Percentiles rank a stretch among this genome's conserved stretches.
Conservation (phyloP, 2,797 vertebrate species). For the Huso huso region DNA sequence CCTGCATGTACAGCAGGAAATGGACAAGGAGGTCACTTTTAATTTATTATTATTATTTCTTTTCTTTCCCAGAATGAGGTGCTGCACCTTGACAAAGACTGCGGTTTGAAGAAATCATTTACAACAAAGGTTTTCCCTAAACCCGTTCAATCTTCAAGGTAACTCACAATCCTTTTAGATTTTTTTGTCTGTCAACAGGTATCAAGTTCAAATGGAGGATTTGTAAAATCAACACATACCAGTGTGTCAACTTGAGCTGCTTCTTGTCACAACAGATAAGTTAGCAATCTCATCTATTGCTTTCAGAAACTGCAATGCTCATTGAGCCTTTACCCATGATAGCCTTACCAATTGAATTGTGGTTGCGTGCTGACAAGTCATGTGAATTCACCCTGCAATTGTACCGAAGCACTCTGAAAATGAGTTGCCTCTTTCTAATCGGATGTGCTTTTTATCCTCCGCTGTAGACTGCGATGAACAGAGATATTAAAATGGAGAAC, state of each 20-base stretch:
- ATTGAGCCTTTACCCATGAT: background rate
- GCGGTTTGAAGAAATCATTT: too few relatives aligned
- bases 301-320: background rate
- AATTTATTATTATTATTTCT: too few relatives aligned
- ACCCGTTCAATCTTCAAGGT: too few relatives aligned
- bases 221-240: too few relatives aligned
- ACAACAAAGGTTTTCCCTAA: too few relatives aligned
- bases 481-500: conserved; percentile 18
- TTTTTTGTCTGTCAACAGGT: too few relatives aligned
- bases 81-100: too few relatives aligned
- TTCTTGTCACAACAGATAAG: background rate
- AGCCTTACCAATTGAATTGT: background rate
- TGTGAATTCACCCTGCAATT: background rate
- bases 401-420: background rate
- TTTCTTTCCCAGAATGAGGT: too few relatives aligned
- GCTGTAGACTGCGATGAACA: conserved; percentile 26
- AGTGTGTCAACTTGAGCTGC: background rate
- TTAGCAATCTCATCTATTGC: background rate
- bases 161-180: too few relatives aligned
- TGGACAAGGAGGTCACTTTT: too few relatives aligned
- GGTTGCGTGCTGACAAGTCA: background rate
- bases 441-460: conserved; percentile 21
- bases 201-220: too few relatives aligned
- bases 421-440: conserved; percentile 13
- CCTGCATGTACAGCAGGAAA: too few relatives aligned